A percentile compares a stretch with the other conserved stretches of the same genome.
Evolutionary conservation across 2,797 vertebrate genomes (phyloP).

Genomic region (Enteromius treurensis): DNA sequence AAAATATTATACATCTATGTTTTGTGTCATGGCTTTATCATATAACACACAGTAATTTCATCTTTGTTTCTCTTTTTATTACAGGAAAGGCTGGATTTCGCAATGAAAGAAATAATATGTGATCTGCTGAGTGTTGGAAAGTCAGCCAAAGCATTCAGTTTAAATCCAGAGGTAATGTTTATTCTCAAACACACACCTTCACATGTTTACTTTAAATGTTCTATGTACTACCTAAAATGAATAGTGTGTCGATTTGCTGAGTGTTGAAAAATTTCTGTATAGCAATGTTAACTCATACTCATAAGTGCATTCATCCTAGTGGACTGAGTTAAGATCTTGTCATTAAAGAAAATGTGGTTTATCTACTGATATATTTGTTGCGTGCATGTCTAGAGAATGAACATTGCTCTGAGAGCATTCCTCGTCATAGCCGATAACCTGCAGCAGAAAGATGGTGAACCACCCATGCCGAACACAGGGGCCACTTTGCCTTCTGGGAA

Average conservation of each 20-base stretch:
- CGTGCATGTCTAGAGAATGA: slow-evolving; percentile 88
- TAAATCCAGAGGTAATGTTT: slow-evolving; percentile 82
- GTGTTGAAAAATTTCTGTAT: not conserved
- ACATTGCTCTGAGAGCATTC: slow-evolving; percentile 96
- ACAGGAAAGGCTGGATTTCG: slow-evolving; percentile 85
- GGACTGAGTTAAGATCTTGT: not conserved
- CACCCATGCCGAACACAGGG: slow-evolving; percentile 98
- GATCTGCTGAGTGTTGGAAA: slow-evolving; percentile 84
- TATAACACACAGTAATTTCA: slow-evolving; percentile 1
- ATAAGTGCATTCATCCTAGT: not conserved
- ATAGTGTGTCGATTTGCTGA: not conserved
- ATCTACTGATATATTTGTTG: slow-evolving; percentile 41
- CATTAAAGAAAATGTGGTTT: not conserved
- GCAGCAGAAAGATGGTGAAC: slow-evolving; percentile 98
- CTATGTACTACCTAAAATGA: not conserved
- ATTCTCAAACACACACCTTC: slow-evolving; percentile 34
- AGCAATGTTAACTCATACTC: not conserved
- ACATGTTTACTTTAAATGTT: slow-evolving; percentile 19
- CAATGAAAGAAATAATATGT: slow-evolving; percentile 87
- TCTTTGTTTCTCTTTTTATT: slow-evolving; percentile 51
- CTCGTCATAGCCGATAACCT: slow-evolving; percentile 97
- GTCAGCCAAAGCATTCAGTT: slow-evolving; percentile 84
- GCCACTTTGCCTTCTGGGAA: slow-evolving; percentile 97
- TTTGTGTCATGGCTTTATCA: not conserved
- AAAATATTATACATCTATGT: not conserved